Base-by-base conservation (phyloP, 1,140 invertebrate species). In the Aphidius ervi region DNA sequence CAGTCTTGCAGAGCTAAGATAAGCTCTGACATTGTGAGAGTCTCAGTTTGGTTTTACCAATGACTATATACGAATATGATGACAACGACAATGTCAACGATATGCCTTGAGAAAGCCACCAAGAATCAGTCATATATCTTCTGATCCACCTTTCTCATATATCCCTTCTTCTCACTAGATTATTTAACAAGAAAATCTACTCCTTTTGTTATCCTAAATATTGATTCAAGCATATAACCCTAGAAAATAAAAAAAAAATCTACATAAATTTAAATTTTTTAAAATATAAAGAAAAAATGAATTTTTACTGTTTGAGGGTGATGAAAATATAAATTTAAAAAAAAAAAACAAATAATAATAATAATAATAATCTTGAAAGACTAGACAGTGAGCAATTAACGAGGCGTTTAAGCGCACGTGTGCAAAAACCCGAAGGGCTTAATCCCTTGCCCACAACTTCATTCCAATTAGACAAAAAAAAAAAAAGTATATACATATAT, bases 1-100 rank as follows among this genome's bases (percentile, higher is more conserved):
- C 77, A 80, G 74, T 78, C 75, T 80, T 79, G 78, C 77, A 78
- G 72, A 80, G 66, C 72, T 58, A 66, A 77, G 78, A 80, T 80
- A 80, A 79, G 78, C 62, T 67, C 67, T 64, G 47, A 59, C 67
- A 64, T 66, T 67, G 69, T 67, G 68, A 71, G 68, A 68, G 68
- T 65, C 70, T 57, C 69, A 74, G 69, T 31, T 31, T 31, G 68
- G 67, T 63, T 70, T 56, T 43, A 8, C 31, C 56, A 45, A 47
- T 58, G 45, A 40, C 46, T 58, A 39, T 16, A 16, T 31, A 31
- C 49, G 10, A 48, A 48, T 9, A 48, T 20, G 10, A 48, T 6
- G 49, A 6, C 37, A 39, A 7, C 16, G 23, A 31, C 23, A 58
- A 45, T 45, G 45, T 48, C 53, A 49, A 42, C 40, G 50, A 55